Conservation (phyloP, 2,797 vertebrate genomes). For the Enteromius anoplus region DNA sequence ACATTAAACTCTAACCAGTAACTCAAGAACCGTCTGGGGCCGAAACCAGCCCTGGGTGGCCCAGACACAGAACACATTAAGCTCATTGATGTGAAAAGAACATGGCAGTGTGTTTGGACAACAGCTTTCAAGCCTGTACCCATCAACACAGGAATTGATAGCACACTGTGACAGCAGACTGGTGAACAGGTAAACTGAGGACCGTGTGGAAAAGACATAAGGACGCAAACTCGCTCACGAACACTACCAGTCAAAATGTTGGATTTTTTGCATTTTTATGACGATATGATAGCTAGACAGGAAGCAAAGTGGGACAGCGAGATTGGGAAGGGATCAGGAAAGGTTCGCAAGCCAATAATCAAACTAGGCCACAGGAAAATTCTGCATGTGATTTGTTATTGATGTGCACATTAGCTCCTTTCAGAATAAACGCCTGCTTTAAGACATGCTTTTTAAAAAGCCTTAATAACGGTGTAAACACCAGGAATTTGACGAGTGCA, state of each 20-base stretch:
- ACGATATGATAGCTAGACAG: background rate
- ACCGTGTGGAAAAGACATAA: conserved; percentile 25
- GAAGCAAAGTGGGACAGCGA: background rate
- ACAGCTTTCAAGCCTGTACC: conserved; percentile 26
- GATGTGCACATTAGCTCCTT: background rate
- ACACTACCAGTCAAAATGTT: background rate
- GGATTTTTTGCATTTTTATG: background rate
- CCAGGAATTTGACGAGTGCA: background rate
- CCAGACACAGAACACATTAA: conserved; percentile 34
- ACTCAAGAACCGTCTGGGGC: conserved; percentile 44
- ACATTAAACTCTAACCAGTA: conserved; percentile 44
- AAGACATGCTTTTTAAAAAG: background rate
- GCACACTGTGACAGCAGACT: conserved; percentile 24
- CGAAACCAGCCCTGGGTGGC: conserved; percentile 11
- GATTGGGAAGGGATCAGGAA: no score
- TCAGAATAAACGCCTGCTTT: background rate
- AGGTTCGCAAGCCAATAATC: no score
- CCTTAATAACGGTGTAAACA: background rate
- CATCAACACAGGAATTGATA: conserved; percentile 45
- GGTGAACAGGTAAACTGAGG: conserved; percentile 43
- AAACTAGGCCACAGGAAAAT: no score
- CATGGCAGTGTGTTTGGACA: conserved; percentile 24
- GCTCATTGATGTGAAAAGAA: conserved; percentile 1
- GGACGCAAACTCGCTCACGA: background rate
- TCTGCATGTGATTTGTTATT: background rate